phyloP scores from a whole-genome alignment of 2,888 invertebrate species.

The Drosophila limbata region DNA sequence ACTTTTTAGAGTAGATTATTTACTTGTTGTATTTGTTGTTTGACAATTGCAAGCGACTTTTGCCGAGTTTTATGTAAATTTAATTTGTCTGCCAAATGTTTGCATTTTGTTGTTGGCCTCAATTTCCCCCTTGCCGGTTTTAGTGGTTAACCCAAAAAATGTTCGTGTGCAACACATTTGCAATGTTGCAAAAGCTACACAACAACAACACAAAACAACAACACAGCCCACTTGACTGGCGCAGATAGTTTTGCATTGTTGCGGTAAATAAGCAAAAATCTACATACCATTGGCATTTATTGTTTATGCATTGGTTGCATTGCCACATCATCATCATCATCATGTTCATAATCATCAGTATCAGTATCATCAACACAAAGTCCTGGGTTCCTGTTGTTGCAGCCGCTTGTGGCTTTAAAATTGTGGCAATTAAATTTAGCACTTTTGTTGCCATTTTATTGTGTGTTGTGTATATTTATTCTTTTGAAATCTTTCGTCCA shows the following conservation, averaged over 20 bases:
- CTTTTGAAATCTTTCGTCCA: conserved; percentile 26
- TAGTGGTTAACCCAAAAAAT: conserved; percentile 73
- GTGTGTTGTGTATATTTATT: conserved; percentile 33
- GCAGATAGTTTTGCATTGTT: conserved; percentile 75
- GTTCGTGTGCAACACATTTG: conserved; percentile 69
- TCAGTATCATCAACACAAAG: conserved; percentile 4
- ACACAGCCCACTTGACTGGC: conserved; percentile 38
- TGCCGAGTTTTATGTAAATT: conserved; percentile 60
- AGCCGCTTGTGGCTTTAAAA: conserved; percentile 61
- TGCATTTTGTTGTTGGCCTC: conserved; percentile 13
- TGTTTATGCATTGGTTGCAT: conserved; percentile 73
- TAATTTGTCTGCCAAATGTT: conserved; percentile 61
- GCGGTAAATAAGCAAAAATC: conserved; percentile 79
- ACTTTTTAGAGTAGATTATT: conserved; percentile 5
- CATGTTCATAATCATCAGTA: conserved; percentile 39
- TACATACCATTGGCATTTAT: conserved; percentile 78
- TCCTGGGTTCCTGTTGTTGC: conserved; percentile 21
- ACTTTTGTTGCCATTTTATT: conserved; percentile 19
- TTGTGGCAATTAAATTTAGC: conserved; percentile 62
- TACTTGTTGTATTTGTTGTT: conserved; percentile 18
- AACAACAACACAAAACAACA: neutral
- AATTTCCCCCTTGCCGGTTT: conserved; percentile 26
- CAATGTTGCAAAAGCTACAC: conserved; percentile 48
- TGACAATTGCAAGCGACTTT: neutral
- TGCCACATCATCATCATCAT: conserved; percentile 36